Evolutionary conservation across 2,797 vertebrate genomes (phyloP).

Genomic region (Enteromius mattozi): DNA sequence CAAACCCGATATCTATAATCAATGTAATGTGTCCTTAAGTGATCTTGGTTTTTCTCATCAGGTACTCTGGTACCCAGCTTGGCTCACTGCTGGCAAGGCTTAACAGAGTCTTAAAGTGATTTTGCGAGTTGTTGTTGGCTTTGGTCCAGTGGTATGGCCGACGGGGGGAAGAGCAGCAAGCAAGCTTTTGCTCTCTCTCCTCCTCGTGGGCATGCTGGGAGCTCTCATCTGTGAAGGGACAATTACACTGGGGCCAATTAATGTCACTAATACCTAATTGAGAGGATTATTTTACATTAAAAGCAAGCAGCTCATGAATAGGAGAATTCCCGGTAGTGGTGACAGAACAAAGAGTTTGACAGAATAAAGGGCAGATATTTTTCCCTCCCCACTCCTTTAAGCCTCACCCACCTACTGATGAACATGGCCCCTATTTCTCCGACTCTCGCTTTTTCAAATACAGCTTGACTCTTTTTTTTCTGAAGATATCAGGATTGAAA

Average conservation of each 20-base stretch:
- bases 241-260: slow-evolving; percentile 77
- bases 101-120: slow-evolving; percentile 65
- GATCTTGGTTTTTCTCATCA: slow-evolving; percentile 55
- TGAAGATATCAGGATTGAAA: background rate
- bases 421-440: slow-evolving; percentile 25
- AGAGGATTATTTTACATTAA: slow-evolving; percentile 76
- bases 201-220: slow-evolving; percentile 66
- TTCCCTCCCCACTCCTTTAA: slow-evolving; percentile 14
- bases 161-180: slow-evolving; percentile 29
- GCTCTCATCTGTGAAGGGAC: slow-evolving; percentile 75
- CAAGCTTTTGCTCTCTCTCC: slow-evolving; percentile 51
- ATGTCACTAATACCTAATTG: slow-evolving; percentile 76
- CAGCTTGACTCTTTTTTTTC: slow-evolving; percentile 5
- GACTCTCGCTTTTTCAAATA: slow-evolving; percentile 42
- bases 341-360: slow-evolving; percentile 41
- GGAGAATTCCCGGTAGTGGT: slow-evolving; percentile 55
- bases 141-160: slow-evolving; percentile 63
- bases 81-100: slow-evolving; percentile 59
- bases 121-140: slow-evolving; percentile 65
- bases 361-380: slow-evolving; percentile 40
- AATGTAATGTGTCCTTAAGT: slow-evolving; percentile 52
- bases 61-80: slow-evolving; percentile 54
- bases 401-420: background rate
- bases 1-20: slow-evolving; percentile 11
- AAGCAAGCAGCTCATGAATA: slow-evolving; percentile 67